Evolutionary conservation across 2,888 invertebrate genomes (phyloP).

Genomic region (Pachymerium ferrugineum): DNA sequence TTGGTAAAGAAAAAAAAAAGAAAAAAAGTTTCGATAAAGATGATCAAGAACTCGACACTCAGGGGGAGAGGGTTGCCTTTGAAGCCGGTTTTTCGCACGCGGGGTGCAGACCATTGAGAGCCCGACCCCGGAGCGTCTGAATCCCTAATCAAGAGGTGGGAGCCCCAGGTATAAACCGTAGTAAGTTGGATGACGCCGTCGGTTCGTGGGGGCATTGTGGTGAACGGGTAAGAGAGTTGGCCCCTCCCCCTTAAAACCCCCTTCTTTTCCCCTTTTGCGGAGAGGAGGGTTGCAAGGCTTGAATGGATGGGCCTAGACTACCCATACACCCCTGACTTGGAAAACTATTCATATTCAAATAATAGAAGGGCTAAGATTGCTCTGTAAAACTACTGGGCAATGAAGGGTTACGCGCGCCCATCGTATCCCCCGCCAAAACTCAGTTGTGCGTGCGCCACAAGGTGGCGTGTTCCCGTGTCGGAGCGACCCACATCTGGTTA

Average conservation of each 20-base stretch:
- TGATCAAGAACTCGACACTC: constrained; percentile 17
- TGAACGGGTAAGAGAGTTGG: constrained; percentile 17
- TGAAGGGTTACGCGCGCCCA: not conserved
- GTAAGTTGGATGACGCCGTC: not conserved
- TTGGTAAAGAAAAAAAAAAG: not conserved
- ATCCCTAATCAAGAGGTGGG: constrained; percentile 17
- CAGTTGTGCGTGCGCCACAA: not conserved
- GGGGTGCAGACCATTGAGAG: not conserved
- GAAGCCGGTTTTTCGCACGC: not conserved
- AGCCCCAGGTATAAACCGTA: not conserved
- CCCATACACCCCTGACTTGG: constrained; percentile 27
- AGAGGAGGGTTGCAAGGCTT: constrained; percentile 23
- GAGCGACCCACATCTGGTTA: not conserved
- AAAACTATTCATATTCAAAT: constrained; percentile 26
- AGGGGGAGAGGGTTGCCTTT: not conserved
- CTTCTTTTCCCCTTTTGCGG: constrained; percentile 17
- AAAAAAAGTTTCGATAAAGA: not conserved
- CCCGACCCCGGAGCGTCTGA: constrained; percentile 11
- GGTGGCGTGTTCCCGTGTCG: not conserved
- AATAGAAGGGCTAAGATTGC: not conserved
- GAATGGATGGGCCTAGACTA: constrained; percentile 10
- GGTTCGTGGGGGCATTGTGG: not conserved
- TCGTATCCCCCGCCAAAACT: not conserved
- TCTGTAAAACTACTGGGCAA: not conserved
- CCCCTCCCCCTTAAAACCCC: constrained; percentile 3